Percentiles rank a stretch among this genome's conserved stretches.
These are phyloP conservation scores for Popillia japonica DNA, from an alignment of 1,140 invertebrate genomes.

Conservation along the genomic window DNA sequence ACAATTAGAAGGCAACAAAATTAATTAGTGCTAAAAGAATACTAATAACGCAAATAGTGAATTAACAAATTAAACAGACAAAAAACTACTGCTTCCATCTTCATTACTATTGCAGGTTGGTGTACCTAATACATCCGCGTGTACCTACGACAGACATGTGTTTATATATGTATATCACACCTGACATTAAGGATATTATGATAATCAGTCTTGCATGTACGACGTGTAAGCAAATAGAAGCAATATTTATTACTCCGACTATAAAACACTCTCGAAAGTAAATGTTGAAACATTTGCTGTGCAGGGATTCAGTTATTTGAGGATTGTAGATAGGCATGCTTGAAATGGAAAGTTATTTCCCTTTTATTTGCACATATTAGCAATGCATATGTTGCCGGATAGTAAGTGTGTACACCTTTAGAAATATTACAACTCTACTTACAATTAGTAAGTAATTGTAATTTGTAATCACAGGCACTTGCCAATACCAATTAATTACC, in stretches of 20 bases:
- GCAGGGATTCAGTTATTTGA: conserved; percentile 1
- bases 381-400: neutral
- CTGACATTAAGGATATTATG: conserved; percentile 18
- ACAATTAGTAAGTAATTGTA: conserved; percentile 13
- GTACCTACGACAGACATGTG: neutral
- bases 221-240: conserved; percentile 11
- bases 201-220: conserved; percentile 1
- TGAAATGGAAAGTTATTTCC: neutral
- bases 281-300: conserved; percentile 20
- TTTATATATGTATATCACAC: conserved; percentile 2
- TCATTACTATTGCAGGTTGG: neutral
- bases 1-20: conserved; percentile 17
- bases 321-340: neutral
- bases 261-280: conserved; percentile 13
- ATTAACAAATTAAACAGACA: conserved; percentile 24
- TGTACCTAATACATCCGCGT: neutral
- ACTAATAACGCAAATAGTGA: conserved; percentile 22
- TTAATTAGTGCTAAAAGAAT: conserved; percentile 30
- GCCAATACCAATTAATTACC: neutral
- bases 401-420: neutral
- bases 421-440: neutral
- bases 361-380: neutral
- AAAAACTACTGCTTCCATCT: neutral
- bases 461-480: neutral
- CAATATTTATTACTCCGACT: neutral